A percentile compares a stretch with the other conserved stretches of the same genome.
Conservation (phyloP, 2,113 vertebrate species). For the Zosterops lateralis region DNA sequence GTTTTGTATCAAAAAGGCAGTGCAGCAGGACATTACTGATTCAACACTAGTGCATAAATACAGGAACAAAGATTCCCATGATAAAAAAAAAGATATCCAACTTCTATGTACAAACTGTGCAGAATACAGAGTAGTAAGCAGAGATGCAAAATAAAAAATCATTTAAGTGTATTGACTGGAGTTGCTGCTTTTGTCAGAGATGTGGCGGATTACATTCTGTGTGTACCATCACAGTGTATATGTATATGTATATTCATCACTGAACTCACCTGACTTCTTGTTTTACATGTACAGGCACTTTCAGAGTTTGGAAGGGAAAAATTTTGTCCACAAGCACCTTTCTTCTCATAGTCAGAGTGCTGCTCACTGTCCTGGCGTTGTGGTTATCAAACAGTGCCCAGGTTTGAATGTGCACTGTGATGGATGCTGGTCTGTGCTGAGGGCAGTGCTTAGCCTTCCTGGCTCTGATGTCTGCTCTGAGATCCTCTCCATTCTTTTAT, state of each 20-base stretch:
- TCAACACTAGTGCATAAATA: neutral
- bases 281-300: neutral
- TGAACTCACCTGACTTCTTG: fast-evolving
- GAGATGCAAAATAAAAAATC: neutral
- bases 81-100: neutral
- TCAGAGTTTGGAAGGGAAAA: neutral
- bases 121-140: neutral
- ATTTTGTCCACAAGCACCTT: neutral
- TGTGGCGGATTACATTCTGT: neutral
- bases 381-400: fast-evolving
- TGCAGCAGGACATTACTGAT: neutral
- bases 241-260: neutral
- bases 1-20: neutral
- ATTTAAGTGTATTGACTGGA: neutral
- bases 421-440: neutral
- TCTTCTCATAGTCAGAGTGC: neutral
- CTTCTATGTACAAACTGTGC: neutral
- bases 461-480: neutral
- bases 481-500: neutral
- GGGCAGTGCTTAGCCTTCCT: neutral
- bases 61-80: neutral
- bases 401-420: fast-evolving
- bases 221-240: neutral
- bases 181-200: neutral
- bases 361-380: fast-evolving